phyloP scores from a whole-genome alignment of 2,797 vertebrate species.

The Synanceia verrucosa region DNA sequence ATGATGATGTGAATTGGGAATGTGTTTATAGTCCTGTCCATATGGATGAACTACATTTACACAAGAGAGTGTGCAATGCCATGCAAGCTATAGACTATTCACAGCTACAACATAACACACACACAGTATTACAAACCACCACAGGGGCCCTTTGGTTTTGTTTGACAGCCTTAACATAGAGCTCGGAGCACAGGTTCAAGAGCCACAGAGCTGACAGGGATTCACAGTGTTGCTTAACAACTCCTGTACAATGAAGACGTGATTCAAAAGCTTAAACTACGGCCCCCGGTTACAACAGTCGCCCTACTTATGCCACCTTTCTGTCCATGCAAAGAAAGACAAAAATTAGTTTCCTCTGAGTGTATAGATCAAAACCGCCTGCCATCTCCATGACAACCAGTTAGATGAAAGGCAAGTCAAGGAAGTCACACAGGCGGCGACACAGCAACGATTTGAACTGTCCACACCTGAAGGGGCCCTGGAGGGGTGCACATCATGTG shows the following conservation, averaged over 20 bases:
- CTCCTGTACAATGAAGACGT: not conserved
- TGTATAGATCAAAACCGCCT: constrained; percentile 23
- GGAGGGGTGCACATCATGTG: constrained; percentile 6
- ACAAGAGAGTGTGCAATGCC: not conserved
- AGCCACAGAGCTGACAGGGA: not conserved
- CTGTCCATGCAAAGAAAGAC: not conserved
- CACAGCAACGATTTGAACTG: constrained; percentile 24
- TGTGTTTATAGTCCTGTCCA: constrained; percentile 7
- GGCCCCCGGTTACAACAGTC: not conserved
- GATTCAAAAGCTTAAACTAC: not conserved
- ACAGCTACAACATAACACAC: not conserved
- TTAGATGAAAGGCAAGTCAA: constrained; percentile 40
- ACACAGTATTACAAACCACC: not conserved
- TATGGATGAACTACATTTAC: constrained; percentile 29
- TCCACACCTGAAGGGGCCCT: constrained; percentile 40
- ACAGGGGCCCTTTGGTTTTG: not conserved
- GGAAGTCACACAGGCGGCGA: constrained; percentile 13
- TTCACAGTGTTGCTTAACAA: constrained; percentile 1
- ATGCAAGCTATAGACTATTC: constrained; percentile 6
- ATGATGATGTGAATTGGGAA: not conserved
- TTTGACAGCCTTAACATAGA: constrained; percentile 18
- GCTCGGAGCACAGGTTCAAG: not conserved
- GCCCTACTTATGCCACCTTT: constrained; percentile 10
- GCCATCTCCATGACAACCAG: constrained; percentile 32
- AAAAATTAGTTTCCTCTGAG: constrained; percentile 24